Base-by-base conservation (phyloP, 2,797 vertebrate species). In the Pelodytes ibericus region DNA sequence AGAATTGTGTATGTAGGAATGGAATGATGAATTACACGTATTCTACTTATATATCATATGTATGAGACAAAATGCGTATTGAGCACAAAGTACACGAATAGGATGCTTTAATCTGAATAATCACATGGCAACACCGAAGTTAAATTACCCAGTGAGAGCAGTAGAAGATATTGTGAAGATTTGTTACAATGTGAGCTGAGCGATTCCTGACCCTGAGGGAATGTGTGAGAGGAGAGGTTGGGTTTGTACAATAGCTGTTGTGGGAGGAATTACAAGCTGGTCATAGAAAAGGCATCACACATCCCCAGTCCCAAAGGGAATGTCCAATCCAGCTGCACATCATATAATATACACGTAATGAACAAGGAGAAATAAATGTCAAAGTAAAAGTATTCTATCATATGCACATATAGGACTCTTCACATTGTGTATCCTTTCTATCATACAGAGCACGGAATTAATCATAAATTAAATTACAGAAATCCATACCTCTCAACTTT, bases 291-390 rank as follows among this genome's bases (percentile, higher is more conserved):
- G 47, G 71, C 60, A 65, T 65, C 39, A 60, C 58, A 70, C 51
- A 71, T 70, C 69, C 73, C 47, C 24, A 72, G 44, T 65, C 68
- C 69, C 68, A 77, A 70, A 27, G 68, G 68, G 61, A 36, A 29
- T 70, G 36, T 67, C 41, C 62, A 60, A 72, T 78, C 62, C 58
- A 72, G 39, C 69, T 60, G 69, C 29, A 71, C 61, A 77, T 71
- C 49, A 41, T 20, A 64, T 39, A 41, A 18, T 24, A n/a, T 9
- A 30, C 26, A 71, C 58, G 62, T 70, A 76, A 70, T 76, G 74
- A 76, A 70, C 47, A 70, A 76, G 66, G 61, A 67, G 53, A 78
- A 65, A 66, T 66, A 78, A 72, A 78, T 78, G 75, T 67, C 69
- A 61, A 33, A 59, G 27, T 44, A 27, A 60, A 72, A 60, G 53